These are phyloP conservation scores for Hippocampus abdominalis DNA, from an alignment of 2,113 vertebrate genomes.

Conservation along the genomic window DNA sequence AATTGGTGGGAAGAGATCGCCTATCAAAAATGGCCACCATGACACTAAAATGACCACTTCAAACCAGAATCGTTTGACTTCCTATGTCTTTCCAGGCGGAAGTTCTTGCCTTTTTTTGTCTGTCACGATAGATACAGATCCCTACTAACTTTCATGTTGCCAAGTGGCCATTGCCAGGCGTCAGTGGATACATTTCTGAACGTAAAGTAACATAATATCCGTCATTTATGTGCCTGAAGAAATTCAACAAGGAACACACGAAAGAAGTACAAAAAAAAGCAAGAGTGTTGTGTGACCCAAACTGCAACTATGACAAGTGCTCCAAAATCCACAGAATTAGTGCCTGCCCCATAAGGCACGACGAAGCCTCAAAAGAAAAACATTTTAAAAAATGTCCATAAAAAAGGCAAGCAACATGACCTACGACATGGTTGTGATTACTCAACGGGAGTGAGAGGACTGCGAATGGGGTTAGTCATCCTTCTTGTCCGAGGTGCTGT, in stretches of 20 bases:
- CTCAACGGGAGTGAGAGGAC: not conserved
- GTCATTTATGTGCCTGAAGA: not conserved
- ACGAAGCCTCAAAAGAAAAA: constrained; percentile 43
- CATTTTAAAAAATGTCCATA: constrained; percentile 23
- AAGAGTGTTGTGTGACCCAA: not conserved
- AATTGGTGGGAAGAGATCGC: not conserved
- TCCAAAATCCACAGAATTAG: constrained; percentile 1
- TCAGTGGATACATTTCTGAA: not conserved
- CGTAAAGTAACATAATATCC: not conserved
- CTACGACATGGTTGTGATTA: constrained; percentile 12
- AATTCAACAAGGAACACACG: not conserved
- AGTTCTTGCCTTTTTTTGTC: not conserved
- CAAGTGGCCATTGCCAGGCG: not conserved
- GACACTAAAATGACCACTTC: not conserved
- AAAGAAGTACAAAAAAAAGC: not conserved
- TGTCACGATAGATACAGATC: not conserved
- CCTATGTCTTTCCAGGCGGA: not conserved
- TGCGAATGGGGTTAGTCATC: constrained; percentile 72
- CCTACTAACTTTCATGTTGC: not conserved
- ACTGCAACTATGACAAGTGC: not conserved
- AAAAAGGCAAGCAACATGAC: constrained; percentile 37
- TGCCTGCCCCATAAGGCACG: constrained; percentile 60
- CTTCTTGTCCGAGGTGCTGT: constrained; percentile 88
- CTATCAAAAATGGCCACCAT: not conserved
- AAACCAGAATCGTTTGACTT: not conserved